Conservation (phyloP, 2,797 vertebrate genomes). For the Falco columbarius region DNA sequence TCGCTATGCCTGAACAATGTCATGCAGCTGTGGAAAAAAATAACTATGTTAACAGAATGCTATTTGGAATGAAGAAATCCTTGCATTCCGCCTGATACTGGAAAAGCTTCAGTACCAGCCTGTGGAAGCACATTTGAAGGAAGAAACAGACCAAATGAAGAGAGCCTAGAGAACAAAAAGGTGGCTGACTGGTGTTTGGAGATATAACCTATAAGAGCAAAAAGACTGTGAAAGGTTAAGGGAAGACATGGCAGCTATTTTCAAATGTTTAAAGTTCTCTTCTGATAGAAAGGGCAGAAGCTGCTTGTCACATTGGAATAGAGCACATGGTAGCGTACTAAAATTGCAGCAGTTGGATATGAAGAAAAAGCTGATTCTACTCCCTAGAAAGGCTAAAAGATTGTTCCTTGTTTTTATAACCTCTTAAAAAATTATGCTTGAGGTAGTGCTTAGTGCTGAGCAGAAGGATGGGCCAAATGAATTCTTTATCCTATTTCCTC, state of each 20-base stretch:
- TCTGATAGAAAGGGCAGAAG: neutral
- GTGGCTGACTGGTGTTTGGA: neutral
- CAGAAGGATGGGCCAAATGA: neutral
- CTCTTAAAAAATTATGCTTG: neutral
- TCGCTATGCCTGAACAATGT: neutral
- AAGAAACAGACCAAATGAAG: neutral
- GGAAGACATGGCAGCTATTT: neutral
- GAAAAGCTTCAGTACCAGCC: neutral
- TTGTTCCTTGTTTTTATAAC: neutral
- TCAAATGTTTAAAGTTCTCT: neutral
- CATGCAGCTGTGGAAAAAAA: rapidly evolving
- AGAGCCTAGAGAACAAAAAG: neutral
- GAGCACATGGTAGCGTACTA: neutral
- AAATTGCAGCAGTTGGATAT: neutral
- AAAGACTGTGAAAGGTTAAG: neutral
- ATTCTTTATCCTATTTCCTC: neutral
- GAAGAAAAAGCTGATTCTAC: neutral
- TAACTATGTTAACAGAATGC: rapidly evolving
- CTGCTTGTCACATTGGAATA: neutral
- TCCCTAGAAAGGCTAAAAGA: neutral
- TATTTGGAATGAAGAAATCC: neutral
- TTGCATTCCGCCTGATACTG: neutral
- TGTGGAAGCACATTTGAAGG: neutral
- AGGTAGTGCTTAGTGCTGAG: neutral
- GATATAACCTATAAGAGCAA: neutral